Base-by-base conservation (phyloP, 1,140 invertebrate species). In the Cylas formicarius region DNA sequence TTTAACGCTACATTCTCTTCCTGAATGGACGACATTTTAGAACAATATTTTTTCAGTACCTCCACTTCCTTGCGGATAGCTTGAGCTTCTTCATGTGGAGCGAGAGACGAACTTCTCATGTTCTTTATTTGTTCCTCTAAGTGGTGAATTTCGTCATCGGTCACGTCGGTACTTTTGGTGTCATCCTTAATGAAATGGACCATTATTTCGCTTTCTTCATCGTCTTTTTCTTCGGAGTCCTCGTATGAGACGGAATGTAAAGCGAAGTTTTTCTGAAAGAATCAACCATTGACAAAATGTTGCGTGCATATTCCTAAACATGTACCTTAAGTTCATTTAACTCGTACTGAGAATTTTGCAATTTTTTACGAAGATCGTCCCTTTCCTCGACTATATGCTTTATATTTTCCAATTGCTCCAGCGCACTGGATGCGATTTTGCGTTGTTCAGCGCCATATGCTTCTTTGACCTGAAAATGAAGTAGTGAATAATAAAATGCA, bases 391-490 rank as follows among this genome's bases (percentile, higher is more conserved):
- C 48, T 18, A 58, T 48, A 21, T 50, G 43, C 43, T 58, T 50
- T 11, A 58, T 48, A 19, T 53, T 50, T 23, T 60, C 56, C 23
- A 61, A 41, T 35, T 60, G 52, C 23, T 53, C 46, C 21, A 61
- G 39, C 7, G 60, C 53, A 16, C 28, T 48, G 6, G 43, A 26
- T 8, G 60, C 49, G 14, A 61, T 43, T 35, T 50, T 48, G 11
- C 42, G 24, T 44, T 60, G 53, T 27, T 53, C 48, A 13, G 50
- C 48, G 33, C 50, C 53, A 40, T 39, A 55, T 6, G 47, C 43
- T 39, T 57, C 53, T 33, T 53, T 50, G 23, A 41, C 35, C 54
- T 56, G 21, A 19, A 53, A 52, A 23, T 14, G n/a, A n/a, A n/a
- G n/a, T n/a, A n/a, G n/a, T n/a, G n/a, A n/a, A n/a, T n/a, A n/a